phyloP scores from a whole-genome alignment of 37 sponge, comb jelly and placozoan genomes.

The Ianthella basta region DNA sequence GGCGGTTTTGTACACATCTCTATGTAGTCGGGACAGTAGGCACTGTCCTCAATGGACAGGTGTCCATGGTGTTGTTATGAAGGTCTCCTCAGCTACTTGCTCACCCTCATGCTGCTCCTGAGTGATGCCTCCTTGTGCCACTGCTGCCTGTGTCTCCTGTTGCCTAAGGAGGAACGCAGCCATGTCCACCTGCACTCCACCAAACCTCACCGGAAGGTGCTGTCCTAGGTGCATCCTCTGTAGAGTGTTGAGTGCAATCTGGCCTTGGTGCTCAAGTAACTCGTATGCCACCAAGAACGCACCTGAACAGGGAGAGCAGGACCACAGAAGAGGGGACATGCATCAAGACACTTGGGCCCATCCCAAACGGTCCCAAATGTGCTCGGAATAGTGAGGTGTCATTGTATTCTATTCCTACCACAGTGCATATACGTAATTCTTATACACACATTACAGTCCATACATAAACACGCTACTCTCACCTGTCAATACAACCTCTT shows the following conservation, averaged over 20 bases:
- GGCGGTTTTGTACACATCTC: no score
- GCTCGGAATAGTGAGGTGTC: no score
- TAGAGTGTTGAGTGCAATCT: constrained; percentile 17
- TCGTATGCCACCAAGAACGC: constrained; percentile 9
- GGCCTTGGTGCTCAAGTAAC: background rate
- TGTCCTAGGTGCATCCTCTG: background rate
- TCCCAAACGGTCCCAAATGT: no score
- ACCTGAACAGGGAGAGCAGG: constrained; percentile 13
- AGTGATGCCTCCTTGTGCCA: background rate
- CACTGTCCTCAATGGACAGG: no score
- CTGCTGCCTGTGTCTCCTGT: constrained; percentile 50
- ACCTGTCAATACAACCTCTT: background rate
- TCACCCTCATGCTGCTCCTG: background rate
- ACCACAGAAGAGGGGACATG: background rate
- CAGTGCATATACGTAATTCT: no score
- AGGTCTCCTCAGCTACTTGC: no score
- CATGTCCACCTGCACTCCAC: constrained; percentile 22
- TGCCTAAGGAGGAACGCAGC: constrained; percentile 70
- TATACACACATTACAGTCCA: no score
- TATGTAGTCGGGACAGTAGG: no score
- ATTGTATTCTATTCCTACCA: no score
- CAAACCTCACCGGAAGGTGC: constrained; percentile 6
- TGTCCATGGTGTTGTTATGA: no score
- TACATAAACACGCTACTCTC: background rate
- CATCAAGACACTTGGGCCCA: no score